Percentiles rank a stretch among this genome's conserved stretches.
These are phyloP conservation scores for Eufriesea mexicana DNA, from an alignment of 1,140 invertebrate species.

Conservation along the genomic window DNA sequence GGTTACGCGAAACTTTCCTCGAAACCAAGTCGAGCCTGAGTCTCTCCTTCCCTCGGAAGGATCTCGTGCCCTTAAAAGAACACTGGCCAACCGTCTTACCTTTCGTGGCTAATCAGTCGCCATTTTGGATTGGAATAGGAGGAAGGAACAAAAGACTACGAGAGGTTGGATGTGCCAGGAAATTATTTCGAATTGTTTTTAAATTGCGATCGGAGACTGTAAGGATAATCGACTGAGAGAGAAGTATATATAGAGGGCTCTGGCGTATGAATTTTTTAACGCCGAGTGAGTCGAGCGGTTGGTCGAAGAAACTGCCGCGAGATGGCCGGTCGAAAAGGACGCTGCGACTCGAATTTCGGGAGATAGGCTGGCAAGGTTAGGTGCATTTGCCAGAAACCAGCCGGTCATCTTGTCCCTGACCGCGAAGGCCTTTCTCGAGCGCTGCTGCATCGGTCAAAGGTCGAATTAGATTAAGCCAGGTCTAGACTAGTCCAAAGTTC, in stretches of 20 bases:
- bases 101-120: neutral
- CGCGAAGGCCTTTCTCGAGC: constrained; percentile 44
- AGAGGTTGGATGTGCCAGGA: neutral
- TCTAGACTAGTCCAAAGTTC: constrained; percentile 37
- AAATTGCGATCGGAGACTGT: neutral
- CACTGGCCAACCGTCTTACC: neutral
- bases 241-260: neutral
- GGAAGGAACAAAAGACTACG: neutral
- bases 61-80: constrained; percentile 15
- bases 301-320: neutral
- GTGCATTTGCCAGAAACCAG: constrained; percentile 27
- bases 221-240: neutral
- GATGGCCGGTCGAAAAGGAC: neutral
- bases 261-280: neutral
- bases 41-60: constrained; percentile 2
- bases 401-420: constrained; percentile 36
- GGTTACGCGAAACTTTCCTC: constrained; percentile 59
- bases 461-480: constrained; percentile 45
- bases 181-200: neutral
- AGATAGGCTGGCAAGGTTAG: constrained; percentile 18
- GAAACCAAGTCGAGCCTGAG: constrained; percentile 9
- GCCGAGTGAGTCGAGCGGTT: neutral
- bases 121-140: neutral
- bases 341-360: constrained; percentile 1
- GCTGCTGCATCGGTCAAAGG: constrained; percentile 22